Evolutionary conservation across 2,113 vertebrate species (phyloP).

Genomic region (Daphoenositta chrysoptera): DNA sequence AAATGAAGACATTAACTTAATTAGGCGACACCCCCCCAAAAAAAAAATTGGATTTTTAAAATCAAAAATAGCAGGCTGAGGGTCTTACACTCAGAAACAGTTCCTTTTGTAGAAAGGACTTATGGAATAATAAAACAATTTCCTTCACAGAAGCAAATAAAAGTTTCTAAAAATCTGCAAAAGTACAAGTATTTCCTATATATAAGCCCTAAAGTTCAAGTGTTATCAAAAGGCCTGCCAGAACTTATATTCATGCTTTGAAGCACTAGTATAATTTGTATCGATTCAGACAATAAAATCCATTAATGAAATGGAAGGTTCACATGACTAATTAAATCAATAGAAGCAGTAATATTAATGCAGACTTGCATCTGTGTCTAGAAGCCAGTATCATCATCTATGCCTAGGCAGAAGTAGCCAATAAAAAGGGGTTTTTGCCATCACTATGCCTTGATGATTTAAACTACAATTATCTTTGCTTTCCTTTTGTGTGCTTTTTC

Average conservation of each 20-base stretch:
- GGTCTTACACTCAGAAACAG: background rate
- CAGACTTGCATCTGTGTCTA: background rate
- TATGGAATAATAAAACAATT: background rate
- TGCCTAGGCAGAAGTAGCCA: background rate
- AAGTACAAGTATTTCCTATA: background rate
- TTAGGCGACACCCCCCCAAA: fast-evolving
- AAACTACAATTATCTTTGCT: background rate
- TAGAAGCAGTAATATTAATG: constrained; percentile 27
- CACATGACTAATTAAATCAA: constrained; percentile 42
- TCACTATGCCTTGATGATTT: background rate
- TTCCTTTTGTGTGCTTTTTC: background rate
- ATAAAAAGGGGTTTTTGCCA: background rate
- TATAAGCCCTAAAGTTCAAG: background rate
- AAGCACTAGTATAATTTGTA: constrained; percentile 13
- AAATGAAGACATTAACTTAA: background rate
- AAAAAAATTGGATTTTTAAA: background rate
- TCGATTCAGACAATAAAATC: background rate
- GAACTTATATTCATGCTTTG: background rate
- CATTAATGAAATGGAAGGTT: constrained; percentile 2
- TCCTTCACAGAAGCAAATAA: background rate
- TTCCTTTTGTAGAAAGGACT: background rate
- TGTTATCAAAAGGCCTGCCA: background rate
- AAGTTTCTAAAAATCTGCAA: background rate
- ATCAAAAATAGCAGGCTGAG: background rate
- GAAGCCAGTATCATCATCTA: background rate